Percentiles rank a stretch among this genome's conserved stretches.
Evolutionary conservation across 2,113 vertebrate genomes (phyloP).

Genomic region (Archocentrus centrarchus): DNA sequence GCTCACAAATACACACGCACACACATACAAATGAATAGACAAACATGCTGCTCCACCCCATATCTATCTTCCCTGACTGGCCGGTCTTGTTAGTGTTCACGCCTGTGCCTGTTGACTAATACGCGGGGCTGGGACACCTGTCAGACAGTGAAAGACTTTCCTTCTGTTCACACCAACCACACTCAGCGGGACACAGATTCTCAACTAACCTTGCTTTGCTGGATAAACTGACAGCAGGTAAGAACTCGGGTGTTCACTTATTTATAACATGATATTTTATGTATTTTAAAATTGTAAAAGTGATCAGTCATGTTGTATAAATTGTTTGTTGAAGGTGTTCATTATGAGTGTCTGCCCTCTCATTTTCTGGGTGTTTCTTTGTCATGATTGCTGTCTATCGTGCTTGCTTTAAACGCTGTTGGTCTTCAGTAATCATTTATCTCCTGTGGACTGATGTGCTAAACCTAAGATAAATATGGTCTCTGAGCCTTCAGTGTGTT

Average conservation of each 20-base stretch:
- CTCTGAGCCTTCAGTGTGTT: slow-evolving; percentile 20
- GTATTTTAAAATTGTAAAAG: not conserved
- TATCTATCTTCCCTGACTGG: slow-evolving; percentile 69
- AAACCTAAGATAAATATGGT: slow-evolving; percentile 60
- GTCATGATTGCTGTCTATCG: not conserved
- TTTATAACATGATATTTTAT: not conserved
- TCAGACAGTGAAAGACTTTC: slow-evolving; percentile 44
- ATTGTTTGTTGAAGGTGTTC: slow-evolving; percentile 11
- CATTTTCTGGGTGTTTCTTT: slow-evolving; percentile 48
- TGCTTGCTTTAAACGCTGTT: slow-evolving; percentile 8
- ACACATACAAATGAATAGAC: not conserved
- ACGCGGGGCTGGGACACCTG: slow-evolving; percentile 65
- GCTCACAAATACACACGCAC: slow-evolving; percentile 1
- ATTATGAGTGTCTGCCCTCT: slow-evolving; percentile 44
- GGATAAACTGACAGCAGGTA: slow-evolving; percentile 47
- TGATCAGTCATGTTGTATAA: not conserved
- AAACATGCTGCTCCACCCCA: slow-evolving; percentile 65
- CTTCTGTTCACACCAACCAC: slow-evolving; percentile 12
- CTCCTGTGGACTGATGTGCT: slow-evolving; percentile 25
- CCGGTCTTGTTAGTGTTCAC: slow-evolving; percentile 73
- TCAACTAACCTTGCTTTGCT: slow-evolving; percentile 14
- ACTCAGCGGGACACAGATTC: not conserved
- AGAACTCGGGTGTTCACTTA: slow-evolving; percentile 1
- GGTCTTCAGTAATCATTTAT: slow-evolving; percentile 62
- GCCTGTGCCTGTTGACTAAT: slow-evolving; percentile 69